These are phyloP conservation scores for Crotophaga sulcirostris DNA, from an alignment of 2,113 vertebrate genomes.

Conservation along the genomic window DNA sequence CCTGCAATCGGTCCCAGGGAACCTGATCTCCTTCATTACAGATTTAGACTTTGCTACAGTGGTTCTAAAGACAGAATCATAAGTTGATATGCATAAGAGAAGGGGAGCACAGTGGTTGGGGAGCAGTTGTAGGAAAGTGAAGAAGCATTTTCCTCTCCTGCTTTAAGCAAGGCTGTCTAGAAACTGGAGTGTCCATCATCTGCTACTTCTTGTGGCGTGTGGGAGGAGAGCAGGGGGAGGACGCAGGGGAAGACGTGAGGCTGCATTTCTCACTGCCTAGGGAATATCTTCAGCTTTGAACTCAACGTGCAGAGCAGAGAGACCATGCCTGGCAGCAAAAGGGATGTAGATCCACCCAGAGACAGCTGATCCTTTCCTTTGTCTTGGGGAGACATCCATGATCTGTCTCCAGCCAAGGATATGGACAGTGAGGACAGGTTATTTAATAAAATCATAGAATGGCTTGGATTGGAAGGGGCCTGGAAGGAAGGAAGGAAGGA, in stretches of 20 bases:
- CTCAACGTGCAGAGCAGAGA: neutral
- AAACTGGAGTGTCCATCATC: neutral
- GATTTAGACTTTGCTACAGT: neutral
- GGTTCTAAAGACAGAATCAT: neutral
- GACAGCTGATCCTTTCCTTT: neutral
- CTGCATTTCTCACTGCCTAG: neutral
- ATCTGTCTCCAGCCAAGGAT: neutral
- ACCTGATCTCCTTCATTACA: neutral
- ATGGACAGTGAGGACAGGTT: neutral
- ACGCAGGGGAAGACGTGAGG: neutral
- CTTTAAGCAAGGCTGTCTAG: neutral
- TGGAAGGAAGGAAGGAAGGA: no score
- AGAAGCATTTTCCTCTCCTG: neutral
- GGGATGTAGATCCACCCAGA: neutral
- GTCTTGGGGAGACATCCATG: neutral
- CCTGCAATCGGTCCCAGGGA: neutral
- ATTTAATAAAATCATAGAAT: neutral
- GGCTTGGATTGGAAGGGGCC: no score
- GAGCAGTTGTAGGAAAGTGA: neutral
- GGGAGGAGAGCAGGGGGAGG: neutral
- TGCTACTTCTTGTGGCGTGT: fast-evolving
- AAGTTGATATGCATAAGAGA: neutral
- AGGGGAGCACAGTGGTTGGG: neutral
- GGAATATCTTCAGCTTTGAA: neutral
- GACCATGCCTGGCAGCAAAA: neutral